Evolutionary conservation across 2,113 vertebrate species (phyloP).

Genomic region (Ciconia stormi): DNA sequence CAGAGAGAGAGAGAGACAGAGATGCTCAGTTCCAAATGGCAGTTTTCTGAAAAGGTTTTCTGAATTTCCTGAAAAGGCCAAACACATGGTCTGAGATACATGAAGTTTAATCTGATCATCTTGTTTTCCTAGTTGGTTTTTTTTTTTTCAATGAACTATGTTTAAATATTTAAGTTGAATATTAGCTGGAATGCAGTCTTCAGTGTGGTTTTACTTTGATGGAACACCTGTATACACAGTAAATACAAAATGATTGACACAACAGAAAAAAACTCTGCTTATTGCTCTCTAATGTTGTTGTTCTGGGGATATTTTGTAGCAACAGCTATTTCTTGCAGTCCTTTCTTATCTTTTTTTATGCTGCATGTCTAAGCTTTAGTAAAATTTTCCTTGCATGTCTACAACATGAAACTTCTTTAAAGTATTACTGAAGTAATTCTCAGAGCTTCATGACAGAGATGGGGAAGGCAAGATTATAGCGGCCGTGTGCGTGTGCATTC

Average conservation of each 20-base stretch:
- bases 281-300: not conserved
- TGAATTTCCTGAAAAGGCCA: not conserved
- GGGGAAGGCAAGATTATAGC: not conserved
- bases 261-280: not conserved
- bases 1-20: not conserved
- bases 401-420: not conserved
- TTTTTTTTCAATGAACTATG: not conserved
- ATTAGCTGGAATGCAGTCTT: not conserved
- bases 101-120: not conserved
- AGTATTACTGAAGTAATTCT: not conserved
- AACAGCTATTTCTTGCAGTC: not conserved
- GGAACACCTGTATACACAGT: not conserved
- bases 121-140: not conserved
- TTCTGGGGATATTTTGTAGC: not conserved
- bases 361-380: not conserved
- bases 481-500: accelerated
- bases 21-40: not conserved
- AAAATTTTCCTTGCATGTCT: not conserved
- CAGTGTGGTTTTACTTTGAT: not conserved
- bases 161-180: not conserved
- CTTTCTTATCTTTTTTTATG: not conserved
- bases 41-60: too few relatives aligned
- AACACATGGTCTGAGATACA: not conserved
- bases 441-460: not conserved
- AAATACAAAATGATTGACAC: not conserved